Conservation (phyloP, 2,888 invertebrate genomes). For the Magallana nippona region DNA sequence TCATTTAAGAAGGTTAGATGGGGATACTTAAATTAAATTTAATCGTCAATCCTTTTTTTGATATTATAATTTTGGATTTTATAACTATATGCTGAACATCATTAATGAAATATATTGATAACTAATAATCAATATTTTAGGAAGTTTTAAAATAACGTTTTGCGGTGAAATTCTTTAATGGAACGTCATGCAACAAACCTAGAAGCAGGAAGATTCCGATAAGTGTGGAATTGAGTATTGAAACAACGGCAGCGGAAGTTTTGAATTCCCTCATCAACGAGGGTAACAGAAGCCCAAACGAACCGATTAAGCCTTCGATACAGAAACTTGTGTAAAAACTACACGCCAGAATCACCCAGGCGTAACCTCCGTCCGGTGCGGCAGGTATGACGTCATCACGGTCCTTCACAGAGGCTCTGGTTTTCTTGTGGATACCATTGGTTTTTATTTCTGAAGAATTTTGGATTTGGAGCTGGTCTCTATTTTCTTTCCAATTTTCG, state of each 20-base stretch:
- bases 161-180: no score
- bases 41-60: no score
- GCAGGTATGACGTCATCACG: neutral
- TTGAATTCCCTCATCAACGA: conserved; percentile 50
- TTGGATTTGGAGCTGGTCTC: neutral
- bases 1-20: no score
- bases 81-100: no score
- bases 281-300: conserved; percentile 61
- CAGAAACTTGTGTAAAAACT: conserved; percentile 57
- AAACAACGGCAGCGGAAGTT: conserved; percentile 56
- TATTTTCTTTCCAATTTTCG: neutral
- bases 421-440: neutral
- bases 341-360: conserved; percentile 60
- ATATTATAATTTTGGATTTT: no score
- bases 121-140: no score
- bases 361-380: conserved; percentile 60
- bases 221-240: conserved; percentile 58
- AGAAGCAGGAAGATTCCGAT: conserved; percentile 54
- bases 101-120: no score
- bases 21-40: no score
- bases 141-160: no score
- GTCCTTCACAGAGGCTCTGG: neutral
- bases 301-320: conserved; percentile 58
- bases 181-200: conserved; percentile 45
- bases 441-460: neutral